phyloP scores from a whole-genome alignment of 2,888 invertebrate genomes.

The Taphrorychus bicolor region DNA sequence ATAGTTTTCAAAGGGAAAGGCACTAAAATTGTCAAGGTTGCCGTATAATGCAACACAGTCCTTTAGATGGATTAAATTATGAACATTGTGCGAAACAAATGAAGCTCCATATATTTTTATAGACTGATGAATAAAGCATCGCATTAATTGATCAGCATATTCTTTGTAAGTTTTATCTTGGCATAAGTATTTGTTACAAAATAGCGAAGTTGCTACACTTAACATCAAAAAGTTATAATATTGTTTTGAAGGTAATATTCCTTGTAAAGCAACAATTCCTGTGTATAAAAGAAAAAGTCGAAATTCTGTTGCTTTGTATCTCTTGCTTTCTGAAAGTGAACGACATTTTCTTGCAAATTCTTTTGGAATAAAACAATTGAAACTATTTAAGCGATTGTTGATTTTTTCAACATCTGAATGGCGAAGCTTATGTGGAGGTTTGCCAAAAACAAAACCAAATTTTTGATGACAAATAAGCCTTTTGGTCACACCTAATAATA shows the following conservation, averaged over 20 bases:
- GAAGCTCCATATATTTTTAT: no score
- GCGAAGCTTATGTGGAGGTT: conserved; percentile 21
- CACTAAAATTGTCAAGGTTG: conserved; percentile 1
- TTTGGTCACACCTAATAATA: conserved; percentile 27
- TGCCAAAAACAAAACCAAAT: conserved; percentile 22
- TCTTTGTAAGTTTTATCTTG: conserved; percentile 2
- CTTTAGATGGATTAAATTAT: no score
- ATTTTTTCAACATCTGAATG: background rate
- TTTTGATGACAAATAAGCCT: conserved; percentile 21
- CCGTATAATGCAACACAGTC: background rate
- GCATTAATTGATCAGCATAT: conserved; percentile 7
- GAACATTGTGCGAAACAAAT: no score
- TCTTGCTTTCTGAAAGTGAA: conserved; percentile 2
- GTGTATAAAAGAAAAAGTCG: conserved; percentile 14
- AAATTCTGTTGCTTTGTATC: conserved; percentile 20
- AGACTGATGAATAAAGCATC: conserved; percentile 1
- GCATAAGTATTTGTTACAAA: conserved; percentile 1
- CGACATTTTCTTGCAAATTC: conserved; percentile 10
- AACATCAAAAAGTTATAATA: conserved; percentile 7
- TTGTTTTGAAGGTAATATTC: background rate
- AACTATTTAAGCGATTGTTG: background rate
- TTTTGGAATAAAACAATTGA: conserved; percentile 1
- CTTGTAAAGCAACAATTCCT: conserved; percentile 10
- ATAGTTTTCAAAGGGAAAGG: background rate
- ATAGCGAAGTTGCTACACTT: conserved; percentile 11